Evolutionary conservation across 1,140 invertebrate genomes (phyloP), one percentile per base, ranked within the genome.

Genomic region (Megalopta genalis): DNA sequence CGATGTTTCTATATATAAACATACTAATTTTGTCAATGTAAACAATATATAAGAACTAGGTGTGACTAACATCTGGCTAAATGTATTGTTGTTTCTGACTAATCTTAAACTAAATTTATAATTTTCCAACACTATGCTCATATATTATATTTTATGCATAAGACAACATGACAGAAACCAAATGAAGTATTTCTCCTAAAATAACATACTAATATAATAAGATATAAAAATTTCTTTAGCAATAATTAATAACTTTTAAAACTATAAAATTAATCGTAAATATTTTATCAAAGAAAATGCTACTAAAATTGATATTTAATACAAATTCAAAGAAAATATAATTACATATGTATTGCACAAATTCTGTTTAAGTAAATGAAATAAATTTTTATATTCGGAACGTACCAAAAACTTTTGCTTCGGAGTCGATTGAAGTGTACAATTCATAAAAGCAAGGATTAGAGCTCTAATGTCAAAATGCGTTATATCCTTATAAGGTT

Each of bases 401-500:
- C 49, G 18, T n/a, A 68, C 7, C 10, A 14, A 32, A 27, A 62
- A 52, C 14, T 2, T 54, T 18, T 42, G 3, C 14, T 21, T 2
- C 25, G 3, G 6, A 9, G 21, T 32, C 16, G 14, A n/a, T 46
- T 6, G 37, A n/a, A 23, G 8, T 27, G 1, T 57, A 12, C 2
- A 42, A 14, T 18, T 57, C 60, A n/a, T 27, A 54, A 72, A 9
- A 27, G 4, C 18, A 23, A 76, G 52, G 49, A 78, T 66, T 71
- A 77, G 84, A 86, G 85, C 82, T 88, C 76, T 67, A 81, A 85
- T 88, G 90, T 90, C 84, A 87, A 91, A 90, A 87, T 71, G 57
- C 27, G 69, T 86, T 89, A 90, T 91, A 87, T 62, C 91, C 90
- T 88, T 92, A 92, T 91, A 91, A 86, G 91, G 91, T 85, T 88